phyloP scores from a whole-genome alignment of 1,140 invertebrate species.

The Drosophila dunni region DNA sequence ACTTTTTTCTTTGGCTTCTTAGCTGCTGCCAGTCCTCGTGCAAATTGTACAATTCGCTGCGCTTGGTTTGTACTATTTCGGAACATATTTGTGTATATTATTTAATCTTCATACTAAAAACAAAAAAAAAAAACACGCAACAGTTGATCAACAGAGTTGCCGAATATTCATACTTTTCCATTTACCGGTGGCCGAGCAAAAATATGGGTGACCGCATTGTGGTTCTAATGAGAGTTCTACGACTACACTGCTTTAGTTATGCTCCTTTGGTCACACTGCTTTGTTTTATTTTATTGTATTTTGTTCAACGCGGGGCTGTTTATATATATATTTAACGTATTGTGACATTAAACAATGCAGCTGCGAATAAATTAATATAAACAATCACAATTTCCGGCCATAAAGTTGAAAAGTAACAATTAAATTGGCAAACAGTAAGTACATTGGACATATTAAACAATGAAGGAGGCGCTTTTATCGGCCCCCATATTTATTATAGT shows the following conservation, averaged over 20 bases:
- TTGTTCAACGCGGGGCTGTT: slow-evolving; percentile 21
- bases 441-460: not conserved
- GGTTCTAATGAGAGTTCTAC: too few species aligned
- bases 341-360: slow-evolving; percentile 2
- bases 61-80: slow-evolving; percentile 51
- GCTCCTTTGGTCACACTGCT: not conserved
- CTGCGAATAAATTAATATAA: not conserved
- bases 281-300: not conserved
- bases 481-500: slow-evolving; percentile 3
- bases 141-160: slow-evolving; percentile 10
- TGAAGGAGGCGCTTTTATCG: not conserved
- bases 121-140: slow-evolving; percentile 19
- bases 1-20: slow-evolving; percentile 20
- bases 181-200: too few species aligned
- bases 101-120: slow-evolving; percentile 19
- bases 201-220: too few species aligned
- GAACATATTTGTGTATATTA: slow-evolving; percentile 58
- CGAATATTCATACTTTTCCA: too few species aligned
- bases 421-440: not conserved
- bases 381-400: not conserved
- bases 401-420: not conserved
- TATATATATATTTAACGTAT: too few species aligned
- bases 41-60: slow-evolving; percentile 22
- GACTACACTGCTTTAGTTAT: too few species aligned
- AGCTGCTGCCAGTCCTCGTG: slow-evolving; percentile 25